Percentiles rank a stretch among this genome's conserved stretches.
Evolutionary conservation across 2,888 invertebrate species (phyloP).

Genomic region (Torymus auratus): DNA sequence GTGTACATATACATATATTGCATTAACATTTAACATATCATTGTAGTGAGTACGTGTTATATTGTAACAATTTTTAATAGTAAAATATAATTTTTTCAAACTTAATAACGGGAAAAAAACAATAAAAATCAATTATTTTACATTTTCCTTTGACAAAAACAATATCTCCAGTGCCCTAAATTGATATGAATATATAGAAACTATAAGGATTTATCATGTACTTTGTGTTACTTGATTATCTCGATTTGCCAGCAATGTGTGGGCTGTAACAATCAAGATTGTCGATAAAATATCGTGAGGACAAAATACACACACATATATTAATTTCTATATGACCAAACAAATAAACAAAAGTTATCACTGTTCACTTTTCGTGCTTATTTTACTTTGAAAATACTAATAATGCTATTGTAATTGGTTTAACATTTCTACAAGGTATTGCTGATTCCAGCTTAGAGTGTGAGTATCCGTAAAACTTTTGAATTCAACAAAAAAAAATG

Average conservation of each 20-base stretch:
- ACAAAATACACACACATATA: slow-evolving; percentile 20
- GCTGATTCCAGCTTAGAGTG: too few relatives aligned
- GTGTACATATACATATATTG: slow-evolving; percentile 22
- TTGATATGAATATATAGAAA: neutral
- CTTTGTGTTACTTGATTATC: neutral
- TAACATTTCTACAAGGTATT: too few relatives aligned
- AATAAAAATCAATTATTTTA: too few relatives aligned
- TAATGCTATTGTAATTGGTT: too few relatives aligned
- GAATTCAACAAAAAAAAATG: too few relatives aligned
- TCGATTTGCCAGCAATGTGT: neutral
- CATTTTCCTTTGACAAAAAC: too few relatives aligned
- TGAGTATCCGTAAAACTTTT: too few relatives aligned
- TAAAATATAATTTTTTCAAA: too few relatives aligned
- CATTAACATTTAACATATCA: slow-evolving; percentile 25
- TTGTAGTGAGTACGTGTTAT: neutral
- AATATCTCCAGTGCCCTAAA: too few relatives aligned
- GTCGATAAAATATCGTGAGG: slow-evolving; percentile 49
- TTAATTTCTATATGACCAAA: neutral
- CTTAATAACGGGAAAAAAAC: too few relatives aligned
- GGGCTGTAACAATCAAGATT: slow-evolving; percentile 49
- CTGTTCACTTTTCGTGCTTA: neutral
- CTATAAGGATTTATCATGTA: too few relatives aligned
- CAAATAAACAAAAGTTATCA: slow-evolving; percentile 11
- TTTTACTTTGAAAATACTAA: neutral
- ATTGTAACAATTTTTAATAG: neutral